Evolutionary conservation across 2,888 invertebrate species (phyloP), one percentile per base, ranked within the genome.

Genomic region (Ectobius pallidus): DNA sequence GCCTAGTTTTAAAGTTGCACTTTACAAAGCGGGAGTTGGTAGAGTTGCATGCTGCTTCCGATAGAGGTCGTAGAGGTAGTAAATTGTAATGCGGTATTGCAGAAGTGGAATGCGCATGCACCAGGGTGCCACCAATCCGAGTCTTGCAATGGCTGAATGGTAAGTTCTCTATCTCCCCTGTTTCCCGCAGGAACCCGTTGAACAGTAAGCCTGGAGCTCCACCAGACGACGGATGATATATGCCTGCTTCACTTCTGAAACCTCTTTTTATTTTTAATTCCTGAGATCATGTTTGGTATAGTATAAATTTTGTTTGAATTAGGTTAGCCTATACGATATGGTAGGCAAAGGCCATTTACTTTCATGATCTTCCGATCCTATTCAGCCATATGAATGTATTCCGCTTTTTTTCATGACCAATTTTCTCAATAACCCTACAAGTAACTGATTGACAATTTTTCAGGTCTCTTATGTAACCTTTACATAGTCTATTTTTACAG

Each of bases 131-230:
- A 49, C 71, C 71, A 71, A 71, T 71, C 25, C 55, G n/a, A 16
- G 11, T 22, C 32, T 39, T 67, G 67, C 65, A 67, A 71, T 71
- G 71, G 71, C 71, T 71, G 71, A 65, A 25, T 25, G 44, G 44
- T n/a, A 18, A 46, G 18, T 14, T 27, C n/a, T 20, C 30, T 27
- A 25, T 16, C 70, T 27, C 61, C 70, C 58, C 70, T 52, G 39
- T 20, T 32, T 70, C 25, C 58, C 70, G 42, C 58, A 27, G 27
- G 44, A 70, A 61, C 70, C 58, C 44, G 58, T 61, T 16, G 25
- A n/a, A 30, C 42, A 58, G 44, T 58, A 1, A 6, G 22, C 25
- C 25, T 16, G 16, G 30, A 58, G n/a, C 58, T 11, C 4, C 58
- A 30, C 16, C 16, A 58, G 30, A n/a, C 58, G 30, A 58, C 25